Percentiles rank a stretch among this genome's conserved stretches.
phyloP scores from a whole-genome alignment of 2,113 vertebrate genomes.

The Gobio gobio region DNA sequence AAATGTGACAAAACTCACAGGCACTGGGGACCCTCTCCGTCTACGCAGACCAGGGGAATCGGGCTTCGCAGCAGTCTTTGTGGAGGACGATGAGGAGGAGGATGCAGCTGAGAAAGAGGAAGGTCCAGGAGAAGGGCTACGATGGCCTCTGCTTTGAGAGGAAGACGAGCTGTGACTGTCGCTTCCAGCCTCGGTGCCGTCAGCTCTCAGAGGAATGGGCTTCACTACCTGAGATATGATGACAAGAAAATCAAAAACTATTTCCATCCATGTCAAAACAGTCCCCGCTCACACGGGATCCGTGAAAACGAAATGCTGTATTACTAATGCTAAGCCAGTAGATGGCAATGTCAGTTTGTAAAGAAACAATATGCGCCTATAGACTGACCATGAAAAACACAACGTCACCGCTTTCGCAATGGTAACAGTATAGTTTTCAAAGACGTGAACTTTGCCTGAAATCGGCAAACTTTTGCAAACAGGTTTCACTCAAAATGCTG shows the following conservation, averaged over 20 bases:
- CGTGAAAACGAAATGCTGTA: no score
- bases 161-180: slow-evolving; percentile 58
- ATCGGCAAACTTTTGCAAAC: no score
- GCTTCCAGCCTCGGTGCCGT: slow-evolving; percentile 75
- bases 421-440: no score
- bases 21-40: slow-evolving; percentile 84
- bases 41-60: slow-evolving; percentile 85
- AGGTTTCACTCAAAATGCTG: no score
- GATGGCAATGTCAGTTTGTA: no score
- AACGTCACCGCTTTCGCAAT: no score
- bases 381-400: no score
- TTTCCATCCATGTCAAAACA: background rate
- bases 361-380: no score
- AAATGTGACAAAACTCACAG: slow-evolving; percentile 72
- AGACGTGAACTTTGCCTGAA: no score
- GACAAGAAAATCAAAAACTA: background rate
- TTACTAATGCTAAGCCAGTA: no score
- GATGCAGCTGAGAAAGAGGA: slow-evolving; percentile 67
- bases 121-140: slow-evolving; percentile 84
- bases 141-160: slow-evolving; percentile 76
- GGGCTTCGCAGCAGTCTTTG: slow-evolving; percentile 75
- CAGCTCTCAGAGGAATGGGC: slow-evolving; percentile 81
- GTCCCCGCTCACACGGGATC: no score
- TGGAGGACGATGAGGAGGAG: slow-evolving; percentile 68
- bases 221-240: slow-evolving; percentile 81